These are phyloP conservation scores for Masnerella sp. DNA, from an alignment of 2,888 invertebrate species.

Conservation along the genomic window DNA sequence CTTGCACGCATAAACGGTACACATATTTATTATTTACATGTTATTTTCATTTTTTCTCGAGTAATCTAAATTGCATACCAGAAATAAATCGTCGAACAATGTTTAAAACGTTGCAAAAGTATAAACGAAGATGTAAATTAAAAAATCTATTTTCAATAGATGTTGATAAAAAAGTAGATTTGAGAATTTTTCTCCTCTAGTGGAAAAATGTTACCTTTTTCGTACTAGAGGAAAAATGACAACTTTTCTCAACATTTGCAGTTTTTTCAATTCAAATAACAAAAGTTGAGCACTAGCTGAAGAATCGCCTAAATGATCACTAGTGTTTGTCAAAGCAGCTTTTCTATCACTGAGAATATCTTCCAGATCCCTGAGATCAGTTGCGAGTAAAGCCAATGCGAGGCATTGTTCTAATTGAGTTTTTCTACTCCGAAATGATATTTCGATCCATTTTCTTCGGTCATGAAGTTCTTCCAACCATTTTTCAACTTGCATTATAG, in stretches of 20 bases:
- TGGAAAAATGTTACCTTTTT: too few species aligned
- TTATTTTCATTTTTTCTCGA: too few species aligned
- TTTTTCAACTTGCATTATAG: conserved; percentile 84
- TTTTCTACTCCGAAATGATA: conserved; percentile 84
- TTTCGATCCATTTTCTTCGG: conserved; percentile 85
- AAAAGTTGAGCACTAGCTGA: conserved; percentile 83
- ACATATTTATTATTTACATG: too few species aligned
- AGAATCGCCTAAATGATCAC: conserved; percentile 85
- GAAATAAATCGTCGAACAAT: too few species aligned
- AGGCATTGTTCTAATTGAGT: conserved; percentile 88
- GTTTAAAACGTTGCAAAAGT: too few species aligned
- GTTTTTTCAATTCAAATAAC: conserved; percentile 83
- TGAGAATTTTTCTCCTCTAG: too few species aligned
- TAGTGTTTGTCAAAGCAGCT: conserved; percentile 79
- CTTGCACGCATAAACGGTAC: too few species aligned
- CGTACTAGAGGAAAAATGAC: too few species aligned
- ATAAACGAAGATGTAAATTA: too few species aligned
- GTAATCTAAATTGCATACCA: too few species aligned
- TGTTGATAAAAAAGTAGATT: too few species aligned
- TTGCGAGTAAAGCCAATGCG: conserved; percentile 85
- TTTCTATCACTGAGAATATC: conserved; percentile 80
- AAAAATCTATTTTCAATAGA: too few species aligned
- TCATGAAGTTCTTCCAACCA: conserved; percentile 88
- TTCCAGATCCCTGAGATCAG: conserved; percentile 84
- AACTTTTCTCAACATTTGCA: conserved; percentile 85